Percentiles rank a stretch among this genome's conserved stretches.
phyloP scores from a whole-genome alignment of 2,113 vertebrate genomes.

The Dasyprocta punctata region DNA sequence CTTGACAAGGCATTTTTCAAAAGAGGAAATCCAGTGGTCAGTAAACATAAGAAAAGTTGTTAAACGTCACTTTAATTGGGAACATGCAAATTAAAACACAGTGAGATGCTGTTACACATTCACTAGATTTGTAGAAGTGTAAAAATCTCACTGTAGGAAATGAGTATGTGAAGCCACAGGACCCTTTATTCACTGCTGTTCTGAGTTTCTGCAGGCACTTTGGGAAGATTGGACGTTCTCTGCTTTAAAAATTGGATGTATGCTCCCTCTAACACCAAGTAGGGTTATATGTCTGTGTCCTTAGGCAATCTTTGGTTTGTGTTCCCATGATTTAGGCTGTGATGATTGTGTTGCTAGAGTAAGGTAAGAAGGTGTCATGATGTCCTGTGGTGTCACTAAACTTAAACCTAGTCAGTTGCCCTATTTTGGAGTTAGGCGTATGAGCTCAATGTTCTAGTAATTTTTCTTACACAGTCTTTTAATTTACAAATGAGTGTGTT shows the following conservation, averaged over 20 bases:
- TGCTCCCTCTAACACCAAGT: neutral
- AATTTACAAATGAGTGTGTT: constrained; percentile 24
- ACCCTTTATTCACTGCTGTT: neutral
- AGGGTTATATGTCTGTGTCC: neutral
- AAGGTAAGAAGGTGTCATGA: neutral
- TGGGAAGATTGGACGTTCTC: neutral
- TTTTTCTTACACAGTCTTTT: constrained; percentile 30
- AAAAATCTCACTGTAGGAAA: neutral
- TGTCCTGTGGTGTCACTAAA: neutral
- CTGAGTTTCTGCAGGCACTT: neutral
- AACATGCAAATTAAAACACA: constrained; percentile 12
- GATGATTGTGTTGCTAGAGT: neutral
- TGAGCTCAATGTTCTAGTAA: neutral
- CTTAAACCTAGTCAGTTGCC: neutral
- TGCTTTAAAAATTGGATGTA: neutral
- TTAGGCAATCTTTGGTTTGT: neutral
- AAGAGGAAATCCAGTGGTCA: neutral
- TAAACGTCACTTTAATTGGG: neutral
- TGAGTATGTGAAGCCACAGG: neutral
- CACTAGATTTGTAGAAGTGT: neutral
- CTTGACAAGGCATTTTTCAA: neutral
- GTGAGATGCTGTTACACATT: neutral
- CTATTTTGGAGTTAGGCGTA: neutral
- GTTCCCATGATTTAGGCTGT: neutral
- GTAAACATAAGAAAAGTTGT: neutral